Evolutionary conservation across 2,113 vertebrate species (phyloP).

Genomic region (human (Homo sapiens)): GRCh38 chr3:114040001-114040500

Average conservation of each 20-base stretch:
- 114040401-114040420: neutral
- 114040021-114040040: neutral
- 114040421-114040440: neutral
- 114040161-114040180: neutral
- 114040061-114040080: neutral
- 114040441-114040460: neutral
- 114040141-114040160: neutral
- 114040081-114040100: neutral
- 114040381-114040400: slow-evolving; percentile 35
- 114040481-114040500: neutral
- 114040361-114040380: neutral
- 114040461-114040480: neutral
- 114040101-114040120: neutral
- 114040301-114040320: neutral
- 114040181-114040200: neutral
- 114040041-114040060: neutral
- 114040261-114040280: neutral
- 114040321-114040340: neutral
- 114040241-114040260: neutral
- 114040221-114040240: neutral
- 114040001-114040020: neutral
- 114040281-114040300: neutral
- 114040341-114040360: neutral
- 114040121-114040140: neutral
- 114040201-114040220: neutral